Evolutionary conservation across 2,888 invertebrate genomes (phyloP), one percentile per base, ranked within the genome.

Genomic region (Coenonympha arcania): DNA sequence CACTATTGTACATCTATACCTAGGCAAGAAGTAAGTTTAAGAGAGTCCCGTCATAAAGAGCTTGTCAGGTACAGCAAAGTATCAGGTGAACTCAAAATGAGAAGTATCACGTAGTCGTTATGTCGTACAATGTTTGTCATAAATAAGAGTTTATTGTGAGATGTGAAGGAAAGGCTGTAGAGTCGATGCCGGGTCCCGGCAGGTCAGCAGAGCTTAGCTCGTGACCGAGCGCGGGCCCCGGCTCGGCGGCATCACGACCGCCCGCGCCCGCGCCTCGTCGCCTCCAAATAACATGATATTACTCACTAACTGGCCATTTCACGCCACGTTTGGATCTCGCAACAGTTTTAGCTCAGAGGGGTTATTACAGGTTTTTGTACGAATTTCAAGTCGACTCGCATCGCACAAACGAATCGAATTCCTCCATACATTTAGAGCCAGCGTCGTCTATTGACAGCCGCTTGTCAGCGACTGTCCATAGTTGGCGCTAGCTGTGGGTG

Each of bases 281-380:
- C 76, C 71, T 73, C 73, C 75, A 77, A 79, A 83, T 79, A 79
- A 84, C 83, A 79, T 76, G 79, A 79, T 82, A 82, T 81, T 83
- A 79, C 79, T 82, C 75, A 79, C 81, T 83, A 81, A 84, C 83
- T 79, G 82, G 76, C 78, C 76, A 82, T 82, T 84, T 83, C 82
- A 82, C 83, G 82, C 83, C 75, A 72, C 69, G 70, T 72, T 76
- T 66, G 59, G 61, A 60, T 57, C 57, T 59, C 62, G 65, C 67
- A 66, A 67, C 71, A 66, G 73, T 72, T 70, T 68, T 57, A 56
- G 56, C 55, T 54, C 55, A n/a, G n/a, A n/a, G n/a, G n/a, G n/a
- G n/a, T n/a, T n/a, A n/a, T n/a, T n/a, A n/a, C n/a, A n/a, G n/a
- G n/a, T n/a, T n/a, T n/a, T n/a, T n/a, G n/a, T n/a, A n/a, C n/a